phyloP scores from a whole-genome alignment of 2,113 vertebrate genomes.

The Notechis scutatus region DNA sequence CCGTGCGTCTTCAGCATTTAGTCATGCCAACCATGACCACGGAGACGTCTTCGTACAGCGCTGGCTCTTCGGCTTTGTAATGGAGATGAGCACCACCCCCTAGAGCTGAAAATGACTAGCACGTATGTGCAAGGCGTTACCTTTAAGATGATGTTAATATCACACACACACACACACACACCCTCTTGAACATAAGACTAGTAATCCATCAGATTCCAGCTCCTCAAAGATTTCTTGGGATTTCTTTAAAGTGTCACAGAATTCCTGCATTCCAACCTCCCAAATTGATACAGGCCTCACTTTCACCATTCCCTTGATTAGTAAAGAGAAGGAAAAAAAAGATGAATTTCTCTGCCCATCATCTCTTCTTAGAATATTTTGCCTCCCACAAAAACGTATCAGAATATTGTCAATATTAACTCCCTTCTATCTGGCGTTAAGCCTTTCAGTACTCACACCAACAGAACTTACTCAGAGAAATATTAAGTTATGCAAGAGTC shows the following conservation, averaged over 20 bases:
- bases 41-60: too few species aligned
- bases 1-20: too few species aligned
- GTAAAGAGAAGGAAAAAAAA: background rate
- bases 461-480: background rate
- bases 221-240: background rate
- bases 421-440: background rate
- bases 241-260: background rate
- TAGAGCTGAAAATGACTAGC: too few species aligned
- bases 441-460: background rate
- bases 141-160: background rate
- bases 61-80: too few species aligned
- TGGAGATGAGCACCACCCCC: too few species aligned
- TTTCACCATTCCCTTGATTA: background rate
- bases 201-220: background rate
- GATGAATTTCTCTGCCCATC: background rate
- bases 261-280: background rate
- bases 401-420: background rate
- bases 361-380: background rate
- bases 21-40: too few species aligned
- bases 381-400: background rate
- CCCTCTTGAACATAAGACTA: background rate
- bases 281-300: background rate
- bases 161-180: background rate
- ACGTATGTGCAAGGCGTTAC: too few species aligned
- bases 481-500: background rate